These are phyloP conservation scores for Furnarius figulus DNA, from an alignment of 2,113 vertebrate genomes.

Conservation along the genomic window DNA sequence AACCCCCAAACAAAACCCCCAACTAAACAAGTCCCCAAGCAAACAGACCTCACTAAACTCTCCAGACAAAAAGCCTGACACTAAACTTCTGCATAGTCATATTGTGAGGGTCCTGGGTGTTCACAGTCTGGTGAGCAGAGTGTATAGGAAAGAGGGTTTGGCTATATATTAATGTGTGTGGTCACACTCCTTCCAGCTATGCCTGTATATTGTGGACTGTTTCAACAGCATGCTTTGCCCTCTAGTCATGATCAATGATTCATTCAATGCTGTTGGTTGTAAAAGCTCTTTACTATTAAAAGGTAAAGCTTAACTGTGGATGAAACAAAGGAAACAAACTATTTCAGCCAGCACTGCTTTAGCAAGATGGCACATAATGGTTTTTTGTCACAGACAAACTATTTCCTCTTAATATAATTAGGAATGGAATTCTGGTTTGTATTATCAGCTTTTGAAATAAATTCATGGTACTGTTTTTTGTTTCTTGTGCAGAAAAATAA, in stretches of 20 bases:
- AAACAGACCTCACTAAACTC: neutral
- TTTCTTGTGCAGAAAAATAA: neutral
- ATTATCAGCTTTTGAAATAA: neutral
- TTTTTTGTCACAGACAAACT: neutral
- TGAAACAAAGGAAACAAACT: neutral
- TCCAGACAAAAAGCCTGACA: neutral
- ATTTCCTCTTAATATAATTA: constrained; percentile 1
- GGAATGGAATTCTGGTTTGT: neutral
- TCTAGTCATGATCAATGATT: neutral
- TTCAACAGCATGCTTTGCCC: neutral
- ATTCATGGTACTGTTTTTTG: neutral
- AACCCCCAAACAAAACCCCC: rapidly evolving
- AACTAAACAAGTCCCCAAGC: neutral
- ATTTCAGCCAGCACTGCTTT: neutral
- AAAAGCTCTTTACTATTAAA: neutral
- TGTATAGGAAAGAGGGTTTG: neutral
- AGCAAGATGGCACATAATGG: neutral
- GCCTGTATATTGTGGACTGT: rapidly evolving
- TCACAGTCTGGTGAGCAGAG: neutral
- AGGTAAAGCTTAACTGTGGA: neutral
- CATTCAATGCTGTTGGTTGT: neutral
- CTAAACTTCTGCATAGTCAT: rapidly evolving
- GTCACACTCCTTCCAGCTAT: neutral
- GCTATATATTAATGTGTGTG: neutral
- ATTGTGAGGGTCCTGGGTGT: neutral